Conservation (phyloP, 1,140 invertebrate species). For the Aphelinus atriplicis region DNA sequence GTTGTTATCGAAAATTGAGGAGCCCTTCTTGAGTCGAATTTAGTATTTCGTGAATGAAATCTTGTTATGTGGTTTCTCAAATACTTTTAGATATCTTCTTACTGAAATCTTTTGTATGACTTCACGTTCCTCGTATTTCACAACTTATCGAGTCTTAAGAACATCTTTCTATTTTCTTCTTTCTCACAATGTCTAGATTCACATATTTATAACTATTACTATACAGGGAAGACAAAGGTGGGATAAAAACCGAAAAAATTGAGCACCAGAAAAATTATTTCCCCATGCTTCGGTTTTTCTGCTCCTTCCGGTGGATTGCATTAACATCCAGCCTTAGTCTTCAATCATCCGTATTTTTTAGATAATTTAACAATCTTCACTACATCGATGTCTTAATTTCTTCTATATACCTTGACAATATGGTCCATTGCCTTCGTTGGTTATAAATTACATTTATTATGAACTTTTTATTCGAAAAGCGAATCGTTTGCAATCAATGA, state of each 20-base stretch:
- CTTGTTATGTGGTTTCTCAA: too few relatives aligned
- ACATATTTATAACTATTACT: too few relatives aligned
- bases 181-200: too few relatives aligned
- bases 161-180: too few relatives aligned
- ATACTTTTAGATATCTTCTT: too few relatives aligned
- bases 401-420: constrained; percentile 11
- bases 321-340: not conserved
- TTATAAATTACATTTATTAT: constrained; percentile 19
- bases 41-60: too few relatives aligned
- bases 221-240: not conserved
- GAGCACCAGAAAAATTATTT: constrained; percentile 27
- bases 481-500: constrained; percentile 7
- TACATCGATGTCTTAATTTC: not conserved
- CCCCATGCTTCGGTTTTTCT: not conserved
- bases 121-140: too few relatives aligned
- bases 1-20: too few relatives aligned
- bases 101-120: too few relatives aligned
- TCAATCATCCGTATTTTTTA: constrained; percentile 27
- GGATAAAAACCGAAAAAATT: constrained; percentile 7
- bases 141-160: too few relatives aligned
- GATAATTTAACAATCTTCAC: constrained; percentile 13
- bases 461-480: constrained; percentile 24
- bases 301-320: not conserved
- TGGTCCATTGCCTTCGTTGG: constrained; percentile 28
- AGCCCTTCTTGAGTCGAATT: too few relatives aligned